Evolutionary conservation across 2,888 invertebrate species (phyloP).

Genomic region (Rutpela maculata): DNA sequence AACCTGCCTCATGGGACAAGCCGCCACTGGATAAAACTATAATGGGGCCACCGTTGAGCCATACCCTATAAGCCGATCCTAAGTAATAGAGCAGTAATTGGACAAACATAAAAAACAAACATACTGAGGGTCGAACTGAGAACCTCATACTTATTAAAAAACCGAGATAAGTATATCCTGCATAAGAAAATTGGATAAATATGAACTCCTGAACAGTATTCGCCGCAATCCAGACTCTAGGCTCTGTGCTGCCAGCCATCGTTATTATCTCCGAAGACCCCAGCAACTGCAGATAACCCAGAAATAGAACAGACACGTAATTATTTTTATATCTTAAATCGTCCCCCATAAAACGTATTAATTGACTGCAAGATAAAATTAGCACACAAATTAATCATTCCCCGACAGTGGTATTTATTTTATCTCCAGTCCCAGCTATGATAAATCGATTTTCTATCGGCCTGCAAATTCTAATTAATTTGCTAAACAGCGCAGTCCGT

Average conservation of each 20-base stretch:
- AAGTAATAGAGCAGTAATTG: too few species aligned
- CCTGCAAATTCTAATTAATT: slow-evolving; percentile 5
- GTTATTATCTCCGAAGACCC: slow-evolving; percentile 1
- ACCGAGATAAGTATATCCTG: too few species aligned
- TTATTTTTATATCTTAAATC: slow-evolving; percentile 8
- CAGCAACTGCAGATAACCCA: slow-evolving; percentile 6
- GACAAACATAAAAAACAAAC: too few species aligned
- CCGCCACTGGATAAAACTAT: too few species aligned
- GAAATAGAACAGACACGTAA: slow-evolving; percentile 5
- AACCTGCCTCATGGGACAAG: too few species aligned
- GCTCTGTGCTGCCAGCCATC: slow-evolving; percentile 7
- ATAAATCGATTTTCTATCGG: slow-evolving; percentile 23
- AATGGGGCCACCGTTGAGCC: too few species aligned
- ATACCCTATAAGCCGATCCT: too few species aligned
- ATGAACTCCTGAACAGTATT: neutral
- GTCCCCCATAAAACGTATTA: neutral
- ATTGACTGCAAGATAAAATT: slow-evolving; percentile 9
- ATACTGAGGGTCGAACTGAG: too few species aligned
- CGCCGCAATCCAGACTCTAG: too few species aligned
- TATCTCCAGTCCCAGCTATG: neutral
- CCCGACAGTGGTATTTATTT: slow-evolving; percentile 1
- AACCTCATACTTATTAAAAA: too few species aligned
- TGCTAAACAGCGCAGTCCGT: slow-evolving; percentile 16
- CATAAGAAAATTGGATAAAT: neutral
- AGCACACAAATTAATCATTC: slow-evolving; percentile 22